Evolutionary conservation across 2,888 invertebrate species (phyloP).

Genomic region (Stictocephala bisonia): DNA sequence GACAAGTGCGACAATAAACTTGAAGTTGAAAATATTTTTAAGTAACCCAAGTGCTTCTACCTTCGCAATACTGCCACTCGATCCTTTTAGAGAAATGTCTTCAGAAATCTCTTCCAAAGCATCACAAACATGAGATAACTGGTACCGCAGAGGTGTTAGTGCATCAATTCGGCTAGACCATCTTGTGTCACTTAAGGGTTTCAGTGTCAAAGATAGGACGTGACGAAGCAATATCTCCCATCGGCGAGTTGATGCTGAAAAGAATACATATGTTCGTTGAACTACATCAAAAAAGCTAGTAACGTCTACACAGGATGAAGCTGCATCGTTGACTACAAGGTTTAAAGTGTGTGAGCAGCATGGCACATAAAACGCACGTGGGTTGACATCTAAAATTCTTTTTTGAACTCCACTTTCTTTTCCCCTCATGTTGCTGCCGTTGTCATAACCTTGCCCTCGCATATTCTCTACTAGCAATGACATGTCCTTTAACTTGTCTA

Average conservation of each 20-base stretch:
- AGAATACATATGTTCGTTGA: slow-evolving; percentile 9
- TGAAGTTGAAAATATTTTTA: not conserved
- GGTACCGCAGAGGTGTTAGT: slow-evolving; percentile 1
- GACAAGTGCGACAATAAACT: slow-evolving; percentile 1
- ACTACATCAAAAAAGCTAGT: slow-evolving; percentile 7
- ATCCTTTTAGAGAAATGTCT: no score
- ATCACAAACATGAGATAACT: not conserved
- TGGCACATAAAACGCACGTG: slow-evolving; percentile 6
- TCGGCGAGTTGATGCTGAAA: slow-evolving; percentile 16
- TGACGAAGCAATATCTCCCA: not conserved
- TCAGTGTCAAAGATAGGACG: not conserved
- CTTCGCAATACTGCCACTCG: not conserved
- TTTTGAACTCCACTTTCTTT: slow-evolving; percentile 16
- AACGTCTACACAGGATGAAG: not conserved
- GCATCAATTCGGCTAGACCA: slow-evolving; percentile 28
- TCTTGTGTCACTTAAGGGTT: slow-evolving; percentile 20
- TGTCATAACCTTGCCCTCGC: slow-evolving; percentile 11
- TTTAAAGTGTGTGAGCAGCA: slow-evolving; percentile 16
- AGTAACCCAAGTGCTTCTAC: not conserved
- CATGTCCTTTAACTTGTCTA: no score
- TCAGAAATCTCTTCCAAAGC: slow-evolving; percentile 1
- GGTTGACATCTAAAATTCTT: slow-evolving; percentile 7
- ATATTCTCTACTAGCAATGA: slow-evolving; percentile 1
- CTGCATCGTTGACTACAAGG: slow-evolving; percentile 8
- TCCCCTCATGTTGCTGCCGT: slow-evolving; percentile 12